Base-by-base conservation (phyloP, 2,888 invertebrate genomes). In the Hyles lineata region DNA sequence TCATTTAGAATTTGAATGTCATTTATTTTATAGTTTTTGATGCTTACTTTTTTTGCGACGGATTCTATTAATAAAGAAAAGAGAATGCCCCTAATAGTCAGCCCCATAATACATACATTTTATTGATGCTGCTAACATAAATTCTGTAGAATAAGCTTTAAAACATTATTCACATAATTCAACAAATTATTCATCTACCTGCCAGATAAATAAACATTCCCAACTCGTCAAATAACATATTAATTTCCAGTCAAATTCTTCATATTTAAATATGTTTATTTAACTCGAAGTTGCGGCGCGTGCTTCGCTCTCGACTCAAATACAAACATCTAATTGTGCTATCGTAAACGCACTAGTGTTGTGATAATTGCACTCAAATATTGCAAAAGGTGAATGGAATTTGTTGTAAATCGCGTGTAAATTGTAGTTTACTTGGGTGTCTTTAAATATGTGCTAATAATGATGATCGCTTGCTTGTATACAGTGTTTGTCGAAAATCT, bases 291-390 rank as follows among this genome's bases (percentile, higher is more conserved):
- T 52, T 78, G 82, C 67, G 67, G 87, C 87, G 87, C 88, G 87
- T 87, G 90, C 87, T 61, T 62, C 52, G 72, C 67, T 83, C 75
- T 79, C 79, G 77, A 81, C 80, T 82, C 82, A 80, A 85, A 85
- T 83, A 86, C 84, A 83, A 84, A 87, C 87, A 87, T 88, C 84
- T 87, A 86, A 89, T 89, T 89, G 87, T 90, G 83, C 85, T 90
- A 89, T 90, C 89, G 84, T 80, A 62, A 75, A 75, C 74, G 75
- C 77, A 43, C 29, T 90, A 90, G 91, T 87, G 90, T 79, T 83
- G 90, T 80, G n/a, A 76, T 60, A 60, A 72, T 73, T 8, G 19
- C 23, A 67, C 35, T 43, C 19, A 62, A 32, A 62, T 32, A n/a
- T 50, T 67, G 23, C 17, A 50, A 67, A 55, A 55, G 17, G 55